Conservation (phyloP, 2,888 invertebrate species). For the Lobophora halterata region DNA sequence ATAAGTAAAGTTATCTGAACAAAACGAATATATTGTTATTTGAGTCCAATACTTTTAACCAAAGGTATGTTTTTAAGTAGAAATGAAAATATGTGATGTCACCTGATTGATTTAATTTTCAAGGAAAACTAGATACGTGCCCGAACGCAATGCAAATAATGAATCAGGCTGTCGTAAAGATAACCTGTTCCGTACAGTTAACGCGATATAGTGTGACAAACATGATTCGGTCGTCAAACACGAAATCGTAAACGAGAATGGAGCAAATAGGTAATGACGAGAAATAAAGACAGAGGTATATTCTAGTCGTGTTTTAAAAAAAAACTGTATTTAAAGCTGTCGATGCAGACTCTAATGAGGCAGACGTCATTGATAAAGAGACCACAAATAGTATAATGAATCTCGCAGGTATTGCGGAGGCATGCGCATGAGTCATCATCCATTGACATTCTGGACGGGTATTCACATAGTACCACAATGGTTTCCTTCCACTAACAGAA, state of each 20-base stretch:
- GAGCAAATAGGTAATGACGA: slow-evolving; percentile 3
- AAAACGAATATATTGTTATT: too few relatives aligned
- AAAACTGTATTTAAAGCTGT: slow-evolving; percentile 25
- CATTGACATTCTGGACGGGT: slow-evolving; percentile 55
- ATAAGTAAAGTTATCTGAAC: too few relatives aligned
- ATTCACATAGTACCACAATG: slow-evolving; percentile 20
- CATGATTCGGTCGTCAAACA: slow-evolving; percentile 30
- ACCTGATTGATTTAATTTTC: slow-evolving; percentile 21
- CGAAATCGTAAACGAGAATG: slow-evolving; percentile 2
- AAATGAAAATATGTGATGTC: slow-evolving; percentile 1
- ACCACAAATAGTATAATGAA: slow-evolving; percentile 32
- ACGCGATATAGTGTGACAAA: slow-evolving; percentile 30
- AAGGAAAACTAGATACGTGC: slow-evolving; percentile 29
- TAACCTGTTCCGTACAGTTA: slow-evolving; percentile 30
- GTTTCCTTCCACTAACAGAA: slow-evolving; percentile 32
- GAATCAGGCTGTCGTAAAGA: slow-evolving; percentile 40
- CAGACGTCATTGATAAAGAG: slow-evolving; percentile 35
- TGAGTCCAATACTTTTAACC: too few relatives aligned
- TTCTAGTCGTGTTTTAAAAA: slow-evolving; percentile 14
- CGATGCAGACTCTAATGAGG: slow-evolving; percentile 29
- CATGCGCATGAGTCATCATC: slow-evolving; percentile 51
- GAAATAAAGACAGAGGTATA: too few relatives aligned
- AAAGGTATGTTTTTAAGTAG: too few relatives aligned
- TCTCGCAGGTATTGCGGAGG: slow-evolving; percentile 47
- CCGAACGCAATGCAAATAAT: slow-evolving; percentile 32